Base-by-base conservation (phyloP, 2,113 vertebrate species). In the Prionailurus bengalensis region DNA sequence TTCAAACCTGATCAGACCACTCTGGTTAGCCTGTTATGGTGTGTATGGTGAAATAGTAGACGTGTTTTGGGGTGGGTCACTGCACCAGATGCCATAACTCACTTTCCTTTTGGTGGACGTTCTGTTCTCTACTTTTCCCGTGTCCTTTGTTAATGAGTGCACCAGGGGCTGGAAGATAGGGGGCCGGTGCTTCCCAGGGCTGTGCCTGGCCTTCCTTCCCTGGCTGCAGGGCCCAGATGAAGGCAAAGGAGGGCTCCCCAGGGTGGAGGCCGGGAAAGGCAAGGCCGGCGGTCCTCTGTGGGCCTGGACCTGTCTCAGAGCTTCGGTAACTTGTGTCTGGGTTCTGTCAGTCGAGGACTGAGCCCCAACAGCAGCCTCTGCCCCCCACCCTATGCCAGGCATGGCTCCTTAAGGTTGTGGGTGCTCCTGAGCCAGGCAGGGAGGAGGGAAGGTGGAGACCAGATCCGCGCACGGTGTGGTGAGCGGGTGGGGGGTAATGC, bases 1-100 rank as follows among this genome's bases (percentile, higher is more conserved):
- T n/a, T 36, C 21, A 58, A 23, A 15, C 3, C 15, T 1, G 45
- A 7, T 76, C 4, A 0, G 48, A 12, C 10, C 17, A 2, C 25
- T 45, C 53, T 36, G 78, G 14, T 7, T 2, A 19, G 21, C 23
- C 10, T 0, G 12, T 6, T 21, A 1, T 33, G 1, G 55, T 8
- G 9, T 11, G 13, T 12, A 7, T 23, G 21, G 58, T 29, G 42
- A 48, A 31, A 48, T 4, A 15, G 13, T 15, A 31, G 25, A 42
- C 15, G 17, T 3, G 51, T 27, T 51, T 55, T 31, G n/a, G 65
- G 42, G 31, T 21, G 68, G 17, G 5, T 87, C 15, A 2, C 0
- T 21, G 86, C 68, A 13, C 45, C 45, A 1, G 9, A 23, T 1
- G 68, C 58, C 42, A 1, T 16, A 45, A 45, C 73, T 45, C 14